Evolutionary conservation across 1,140 invertebrate species (phyloP).

Genomic region (Phymorhynchus buccinoides): DNA sequence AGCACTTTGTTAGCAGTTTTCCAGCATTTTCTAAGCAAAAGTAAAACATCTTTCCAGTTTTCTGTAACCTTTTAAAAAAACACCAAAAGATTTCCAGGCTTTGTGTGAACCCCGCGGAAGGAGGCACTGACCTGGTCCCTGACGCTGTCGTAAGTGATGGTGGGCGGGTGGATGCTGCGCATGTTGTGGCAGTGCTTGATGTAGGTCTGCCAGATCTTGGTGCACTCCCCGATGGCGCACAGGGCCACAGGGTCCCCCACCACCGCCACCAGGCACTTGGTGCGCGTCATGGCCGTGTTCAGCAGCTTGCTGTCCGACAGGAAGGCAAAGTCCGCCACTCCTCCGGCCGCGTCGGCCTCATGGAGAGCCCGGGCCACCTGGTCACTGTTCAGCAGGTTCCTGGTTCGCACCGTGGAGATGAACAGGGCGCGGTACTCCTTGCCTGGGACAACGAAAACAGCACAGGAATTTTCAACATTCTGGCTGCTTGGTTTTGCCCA

Average conservation of each 20-base stretch:
- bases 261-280: constrained; percentile 87
- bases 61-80: no score
- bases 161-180: constrained; percentile 62
- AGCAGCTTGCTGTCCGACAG: constrained; percentile 86
- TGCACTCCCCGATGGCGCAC: constrained; percentile 66
- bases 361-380: constrained; percentile 48
- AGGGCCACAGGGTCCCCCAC: constrained; percentile 88
- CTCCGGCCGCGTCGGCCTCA: constrained; percentile 65
- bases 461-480: no score
- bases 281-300: constrained; percentile 89
- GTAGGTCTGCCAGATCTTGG: constrained; percentile 63
- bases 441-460: constrained; percentile 72
- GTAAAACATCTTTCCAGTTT: no score
- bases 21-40: no score
- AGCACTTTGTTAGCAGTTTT: no score
- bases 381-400: constrained; percentile 78
- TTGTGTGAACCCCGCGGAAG: no score
- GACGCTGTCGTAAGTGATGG: constrained; percentile 57
- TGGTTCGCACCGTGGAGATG: constrained; percentile 86
- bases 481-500: no score
- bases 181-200: constrained; percentile 68
- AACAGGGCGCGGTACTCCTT: constrained; percentile 90
- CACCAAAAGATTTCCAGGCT: not conserved
- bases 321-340: constrained; percentile 86
- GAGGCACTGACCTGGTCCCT: constrained; percentile 56